Evolutionary conservation across 2,113 vertebrate genomes (phyloP), one percentile per base, ranked within the genome.

Genomic region (Arothron firmamentum): DNA sequence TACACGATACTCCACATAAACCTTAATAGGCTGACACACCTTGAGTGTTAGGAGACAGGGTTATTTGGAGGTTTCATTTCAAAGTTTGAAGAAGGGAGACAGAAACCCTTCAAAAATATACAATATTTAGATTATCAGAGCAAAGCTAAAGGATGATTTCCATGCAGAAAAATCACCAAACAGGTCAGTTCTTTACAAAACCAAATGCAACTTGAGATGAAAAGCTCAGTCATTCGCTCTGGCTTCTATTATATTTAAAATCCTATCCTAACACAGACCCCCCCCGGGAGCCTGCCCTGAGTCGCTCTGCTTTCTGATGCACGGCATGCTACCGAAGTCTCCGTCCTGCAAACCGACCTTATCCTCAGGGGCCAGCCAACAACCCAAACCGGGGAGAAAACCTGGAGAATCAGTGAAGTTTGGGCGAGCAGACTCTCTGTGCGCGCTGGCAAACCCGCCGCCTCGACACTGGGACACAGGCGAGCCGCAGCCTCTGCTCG

Each of bases 401-500:
- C 73, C 72, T 75, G 54, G 48, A 78, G 63, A 80, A 72, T 79
- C 77, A 5, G 5, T 67, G 84, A 79, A 56, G 74, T 77, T 69
- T 15, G 78, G 56, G 72, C 77, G 83, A 87, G 82, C 82, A 83
- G 79, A 88, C 81, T 83, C 80, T 84, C 80, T 67, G 70, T 74
- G 51, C 34, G 11, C 59, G 84, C 69, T 87, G 79, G 85, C 79
- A 84, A 81, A 77, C 56, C 67, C 76, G 69, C 64, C 61, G 70
- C 74, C 70, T 60, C 57, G 19, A 62, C 80, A 59, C 62, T 83
- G 84, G 75, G 83, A 87, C 90, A 90, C 75, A 83, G 86, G 81
- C 81, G 66, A 87, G 83, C 77, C 75, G 79, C 76, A 58, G 86
- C 83, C 87, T 86, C 83, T 82, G 69, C 82, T 81, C 85, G 62